Conservation (phyloP, 23 tunicate genomes). For the Styela plicata region DNA sequence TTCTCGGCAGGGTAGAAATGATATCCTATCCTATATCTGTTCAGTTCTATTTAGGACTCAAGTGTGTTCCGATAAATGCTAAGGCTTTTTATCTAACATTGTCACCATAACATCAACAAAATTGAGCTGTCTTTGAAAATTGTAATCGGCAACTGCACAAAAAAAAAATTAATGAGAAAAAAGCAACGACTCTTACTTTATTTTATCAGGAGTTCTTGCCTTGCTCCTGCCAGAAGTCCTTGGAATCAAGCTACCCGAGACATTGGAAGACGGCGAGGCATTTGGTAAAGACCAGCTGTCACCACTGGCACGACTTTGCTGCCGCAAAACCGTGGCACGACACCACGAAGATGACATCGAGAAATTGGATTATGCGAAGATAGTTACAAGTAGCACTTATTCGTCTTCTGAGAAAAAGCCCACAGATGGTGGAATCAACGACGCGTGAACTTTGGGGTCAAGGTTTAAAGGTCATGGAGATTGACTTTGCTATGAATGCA, state of each 20-base stretch:
- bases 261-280: slow-evolving; percentile 79
- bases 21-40: too few species aligned
- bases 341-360: background rate
- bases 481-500: background rate
- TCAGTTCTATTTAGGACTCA: too few species aligned
- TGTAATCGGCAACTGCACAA: too few species aligned
- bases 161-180: too few species aligned
- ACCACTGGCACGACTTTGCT: slow-evolving; percentile 22
- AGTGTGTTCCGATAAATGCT: too few species aligned
- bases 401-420: background rate
- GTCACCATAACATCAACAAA: background rate
- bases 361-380: background rate
- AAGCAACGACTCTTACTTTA: too few species aligned
- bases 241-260: slow-evolving; percentile 74
- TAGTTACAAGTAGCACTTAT: background rate
- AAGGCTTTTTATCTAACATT: background rate
- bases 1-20: too few species aligned
- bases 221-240: slow-evolving; percentile 76
- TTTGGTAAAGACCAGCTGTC: slow-evolving; percentile 61
- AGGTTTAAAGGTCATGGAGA: background rate
- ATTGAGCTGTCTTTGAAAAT: background rate
- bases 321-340: background rate
- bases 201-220: slow-evolving; percentile 56
- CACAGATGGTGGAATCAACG: background rate
- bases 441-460: background rate